Evolutionary conservation across 2,888 invertebrate species (phyloP).

Genomic region (Gastrophysa polygoni): DNA sequence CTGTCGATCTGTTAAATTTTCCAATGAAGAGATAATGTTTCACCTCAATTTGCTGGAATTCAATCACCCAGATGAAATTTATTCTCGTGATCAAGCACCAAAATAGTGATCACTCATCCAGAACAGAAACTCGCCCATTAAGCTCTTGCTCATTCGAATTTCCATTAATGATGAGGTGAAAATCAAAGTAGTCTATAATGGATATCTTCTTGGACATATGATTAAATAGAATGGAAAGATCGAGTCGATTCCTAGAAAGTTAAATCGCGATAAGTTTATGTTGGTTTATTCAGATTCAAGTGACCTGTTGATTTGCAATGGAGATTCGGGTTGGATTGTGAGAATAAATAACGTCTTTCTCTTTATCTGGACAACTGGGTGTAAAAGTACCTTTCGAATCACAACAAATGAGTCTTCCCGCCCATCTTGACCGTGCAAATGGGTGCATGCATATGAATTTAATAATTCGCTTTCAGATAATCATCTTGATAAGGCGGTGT

Average conservation of each 20-base stretch:
- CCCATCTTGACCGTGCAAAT: neutral
- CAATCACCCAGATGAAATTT: too few relatives aligned
- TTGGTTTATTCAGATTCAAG: neutral
- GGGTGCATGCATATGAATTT: neutral
- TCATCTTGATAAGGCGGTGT: neutral
- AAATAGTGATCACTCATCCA: too few relatives aligned
- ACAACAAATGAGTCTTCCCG: neutral
- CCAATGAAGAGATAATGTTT: too few relatives aligned
- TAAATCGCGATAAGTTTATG: neutral
- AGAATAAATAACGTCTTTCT: neutral
- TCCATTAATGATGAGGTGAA: too few relatives aligned
- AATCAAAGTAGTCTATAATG: too few relatives aligned
- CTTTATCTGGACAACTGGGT: slow-evolving; percentile 1
- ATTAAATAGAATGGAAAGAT: neutral
- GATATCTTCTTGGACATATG: neutral
- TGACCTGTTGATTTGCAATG: neutral
- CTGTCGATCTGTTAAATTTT: too few relatives aligned
- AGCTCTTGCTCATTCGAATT: too few relatives aligned
- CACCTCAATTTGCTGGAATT: too few relatives aligned
- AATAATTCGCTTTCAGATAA: neutral
- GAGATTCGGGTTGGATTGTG: neutral
- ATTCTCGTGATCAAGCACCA: too few relatives aligned
- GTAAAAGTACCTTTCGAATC: slow-evolving; percentile 1
- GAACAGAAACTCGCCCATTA: too few relatives aligned
- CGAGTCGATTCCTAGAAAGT: neutral